Base-by-base conservation (phyloP, 1,140 invertebrate species). In the Cardiocondyla obscurior region DNA sequence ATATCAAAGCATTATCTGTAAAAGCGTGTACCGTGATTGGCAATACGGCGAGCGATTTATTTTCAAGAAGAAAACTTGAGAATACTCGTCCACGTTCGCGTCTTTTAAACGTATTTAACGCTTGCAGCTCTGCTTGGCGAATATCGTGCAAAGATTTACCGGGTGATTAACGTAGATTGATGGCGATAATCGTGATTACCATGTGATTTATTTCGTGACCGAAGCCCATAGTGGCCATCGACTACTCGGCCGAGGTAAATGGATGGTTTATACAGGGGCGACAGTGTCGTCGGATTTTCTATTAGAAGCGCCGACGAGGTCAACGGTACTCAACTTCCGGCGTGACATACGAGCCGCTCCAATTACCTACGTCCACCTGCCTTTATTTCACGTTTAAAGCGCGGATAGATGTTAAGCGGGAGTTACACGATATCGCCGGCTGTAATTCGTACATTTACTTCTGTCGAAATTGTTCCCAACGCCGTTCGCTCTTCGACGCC, bases 251-350 rank as follows among this genome's bases (percentile, higher is more conserved):
- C 19, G 39, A 49, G 14, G 28, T 60, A 73, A 70, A 60, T 73
- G 69, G 33, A 55, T 14, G 19, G 19, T 60, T 79, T 73, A 73
- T 58, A 8, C 67, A 42, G 33, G 51, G 36, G 58, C 22, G 77
- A 70, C 64, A 49, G 3, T 28, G 19, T 14, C 67, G 46, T 69
- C 36, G 22, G 62, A 53, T 69, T 79, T 58, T 81, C 67, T 62
- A 81, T 73, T 46, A 73, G 14, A 25, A 57, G n/a, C 6, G 39
- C 33, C n/a, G 19, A 44, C 25, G 39, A 6, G 64, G 19, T 73
- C 28, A 73, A 73, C 67, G 77, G 36, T 81, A 73, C 67, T 81
- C 77, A 73, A 39, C 19, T 73, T 73, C 39, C 19, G 28, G 30
- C 28, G 14, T 81, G 39, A 81, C 16, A 73, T 46, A 58, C 65